Evolutionary conservation across 2,797 vertebrate genomes (phyloP), one percentile per base, ranked within the genome.

Genomic region (Pteropus rufus): DNA sequence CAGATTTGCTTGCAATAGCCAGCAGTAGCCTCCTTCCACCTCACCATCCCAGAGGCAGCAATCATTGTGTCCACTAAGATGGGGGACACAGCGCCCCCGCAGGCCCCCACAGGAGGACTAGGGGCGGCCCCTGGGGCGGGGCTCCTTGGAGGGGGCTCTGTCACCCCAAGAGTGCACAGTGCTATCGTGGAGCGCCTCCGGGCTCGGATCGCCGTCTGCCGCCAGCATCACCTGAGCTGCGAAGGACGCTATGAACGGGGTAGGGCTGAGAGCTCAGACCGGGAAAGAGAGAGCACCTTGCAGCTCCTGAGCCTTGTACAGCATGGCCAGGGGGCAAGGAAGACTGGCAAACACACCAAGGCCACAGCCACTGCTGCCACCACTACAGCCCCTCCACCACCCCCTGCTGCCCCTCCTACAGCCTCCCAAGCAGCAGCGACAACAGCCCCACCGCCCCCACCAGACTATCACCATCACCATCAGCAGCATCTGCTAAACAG

Each of bases 101-200:
- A 99, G 98, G 98, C 99, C 97, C 98, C 99, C 60, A 98, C 99
- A 39, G 99, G 99, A 98, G 99, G 99, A 95, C 99, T 98, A 31
- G 99, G 99, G 96, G 98, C 99, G 79, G 99, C 99, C 81, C 89
- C 99, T 11, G 98, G 98, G 95, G 98, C 99, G 96, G 98, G 98
- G 98, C 95, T 98, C 97, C 97, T 98, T 73, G 98, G 99, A 92
- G 98, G 99, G 49, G 98, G 98, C 83, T 98, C 99, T 6, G 99
- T 99, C 62, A 98, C 99, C 76, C 99, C 99, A 15, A 99, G 99
- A 97, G 98, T 99, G 95, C 99, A 99, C 98, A 99, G 99, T 95
- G 99, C 99, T 93, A 99, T 99, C 60, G 99, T 99, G 98, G 99
- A 99, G 98, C 99, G 99, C 79, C 97, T 99, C 81, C 99, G 99